Base-by-base conservation (phyloP, 2,113 vertebrate species). In the Notarius quadriscutis region DNA sequence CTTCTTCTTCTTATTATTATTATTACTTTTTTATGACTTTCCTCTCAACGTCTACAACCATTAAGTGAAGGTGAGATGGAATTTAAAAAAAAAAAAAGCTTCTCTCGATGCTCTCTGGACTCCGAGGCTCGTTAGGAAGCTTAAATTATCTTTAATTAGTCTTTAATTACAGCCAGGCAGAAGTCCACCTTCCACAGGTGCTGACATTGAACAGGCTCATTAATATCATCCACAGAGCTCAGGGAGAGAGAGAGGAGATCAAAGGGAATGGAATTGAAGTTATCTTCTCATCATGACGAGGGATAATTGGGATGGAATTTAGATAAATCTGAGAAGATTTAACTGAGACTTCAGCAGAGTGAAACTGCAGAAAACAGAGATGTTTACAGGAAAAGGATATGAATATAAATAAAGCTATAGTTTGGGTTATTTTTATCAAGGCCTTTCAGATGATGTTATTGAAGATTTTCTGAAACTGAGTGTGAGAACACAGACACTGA, bases 241-340 rank as follows among this genome's bases (percentile, higher is more conserved):
- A 65, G 81, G 17, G 88, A 79, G 84, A 91, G 75, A 69, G 87
- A 81, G 81, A 34, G 41, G 3, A 86, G 89, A 94, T 94, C 92
- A 95, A 94, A 94, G 89, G 87, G 91, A 89, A 90, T 83, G 89
- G 94, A 95, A 95, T 93, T 92, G 93, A 93, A 91, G 90, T 91
- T 91, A 92, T 91, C 91, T 94, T 94, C 93, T 90, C 92, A 92
- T 93, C 89, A 93, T 92, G 90, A 92, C 88, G 87, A 91, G 83
- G 85, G 85, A 91, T 92, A 91, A 93, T 91, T 92, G 89, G 89
- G 89, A 88, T 88, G 91, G 83, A 79, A 88, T 75, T 30, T 22
- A 77, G 87, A 84, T 84, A 48, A 80, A 67, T 87, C 90, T 71
- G 85, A 86, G 91, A 86, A 93, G 90, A 89, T 90, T 92, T 93